These are phyloP conservation scores for Gambusia affinis DNA, from an alignment of 2,113 vertebrate genomes.

Conservation along the genomic window DNA sequence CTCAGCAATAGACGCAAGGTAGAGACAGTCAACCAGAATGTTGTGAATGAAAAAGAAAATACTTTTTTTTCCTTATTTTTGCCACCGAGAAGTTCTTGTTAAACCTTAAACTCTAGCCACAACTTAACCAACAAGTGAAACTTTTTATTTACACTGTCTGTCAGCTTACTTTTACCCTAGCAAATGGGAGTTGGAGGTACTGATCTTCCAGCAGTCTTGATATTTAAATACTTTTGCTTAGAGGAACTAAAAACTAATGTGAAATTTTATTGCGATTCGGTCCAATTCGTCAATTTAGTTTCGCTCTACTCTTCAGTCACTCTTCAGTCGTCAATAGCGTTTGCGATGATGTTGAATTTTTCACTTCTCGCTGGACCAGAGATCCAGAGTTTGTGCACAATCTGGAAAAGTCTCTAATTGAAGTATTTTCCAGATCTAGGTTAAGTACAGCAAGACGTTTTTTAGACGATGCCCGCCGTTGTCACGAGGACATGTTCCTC, in stretches of 20 bases:
- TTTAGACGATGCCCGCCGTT: too few species aligned
- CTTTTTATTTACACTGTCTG: not conserved
- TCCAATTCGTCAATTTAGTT: not conserved
- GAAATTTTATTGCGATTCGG: not conserved
- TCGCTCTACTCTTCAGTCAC: not conserved
- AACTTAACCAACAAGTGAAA: too few species aligned
- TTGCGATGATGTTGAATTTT: conserved; percentile 18
- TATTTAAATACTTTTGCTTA: not conserved
- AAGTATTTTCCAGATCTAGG: not conserved
- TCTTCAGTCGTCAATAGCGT: not conserved
- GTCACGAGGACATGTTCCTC: too few species aligned
- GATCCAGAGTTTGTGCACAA: not conserved
- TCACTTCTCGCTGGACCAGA: conserved; percentile 30
- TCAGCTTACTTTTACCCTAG: not conserved
- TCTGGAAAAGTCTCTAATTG: not conserved
- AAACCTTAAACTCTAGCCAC: too few species aligned
- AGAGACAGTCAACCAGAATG: not conserved
- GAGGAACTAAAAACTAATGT: not conserved
- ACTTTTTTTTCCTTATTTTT: not conserved
- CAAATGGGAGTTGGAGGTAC: not conserved
- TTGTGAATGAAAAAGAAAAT: not conserved
- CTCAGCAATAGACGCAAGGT: conserved; percentile 70
- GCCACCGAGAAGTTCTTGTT: too few species aligned
- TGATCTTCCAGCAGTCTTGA: not conserved
- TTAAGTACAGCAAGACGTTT: not conserved